Evolutionary conservation across 2,113 vertebrate genomes (phyloP).

Genomic region (Crotophaga sulcirostris): DNA sequence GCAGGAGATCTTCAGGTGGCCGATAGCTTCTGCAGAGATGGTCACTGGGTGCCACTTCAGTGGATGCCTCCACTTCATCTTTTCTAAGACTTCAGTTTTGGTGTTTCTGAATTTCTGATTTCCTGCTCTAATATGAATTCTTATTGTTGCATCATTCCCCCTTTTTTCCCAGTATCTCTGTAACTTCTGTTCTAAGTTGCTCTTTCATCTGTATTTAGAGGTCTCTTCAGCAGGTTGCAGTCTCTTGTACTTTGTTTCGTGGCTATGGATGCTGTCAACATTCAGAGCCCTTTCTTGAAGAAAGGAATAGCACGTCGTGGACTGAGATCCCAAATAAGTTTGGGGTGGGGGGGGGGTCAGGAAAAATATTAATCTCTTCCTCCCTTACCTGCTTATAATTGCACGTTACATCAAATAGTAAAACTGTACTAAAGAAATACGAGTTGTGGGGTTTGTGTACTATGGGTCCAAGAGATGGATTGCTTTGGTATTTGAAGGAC

Average conservation of each 20-base stretch:
- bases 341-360: background rate
- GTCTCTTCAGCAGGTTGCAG: background rate
- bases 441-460: background rate
- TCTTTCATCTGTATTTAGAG: background rate
- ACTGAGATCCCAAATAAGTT: background rate
- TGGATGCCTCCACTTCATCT: background rate
- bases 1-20: background rate
- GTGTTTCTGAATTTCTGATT: background rate
- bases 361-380: background rate
- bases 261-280: rapidly evolving
- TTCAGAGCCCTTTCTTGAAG: background rate
- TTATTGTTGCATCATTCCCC: too few relatives aligned
- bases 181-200: background rate
- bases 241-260: background rate
- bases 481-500: background rate
- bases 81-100: background rate
- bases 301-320: background rate
- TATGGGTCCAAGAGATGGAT: background rate
- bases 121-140: background rate
- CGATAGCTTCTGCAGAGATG: background rate
- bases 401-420: background rate
- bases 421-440: background rate
- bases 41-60: background rate
- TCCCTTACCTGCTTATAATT: background rate
- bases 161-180: background rate